Evolutionary conservation across 2,113 vertebrate genomes (phyloP).

Genomic region (Neotoma lepida): DNA sequence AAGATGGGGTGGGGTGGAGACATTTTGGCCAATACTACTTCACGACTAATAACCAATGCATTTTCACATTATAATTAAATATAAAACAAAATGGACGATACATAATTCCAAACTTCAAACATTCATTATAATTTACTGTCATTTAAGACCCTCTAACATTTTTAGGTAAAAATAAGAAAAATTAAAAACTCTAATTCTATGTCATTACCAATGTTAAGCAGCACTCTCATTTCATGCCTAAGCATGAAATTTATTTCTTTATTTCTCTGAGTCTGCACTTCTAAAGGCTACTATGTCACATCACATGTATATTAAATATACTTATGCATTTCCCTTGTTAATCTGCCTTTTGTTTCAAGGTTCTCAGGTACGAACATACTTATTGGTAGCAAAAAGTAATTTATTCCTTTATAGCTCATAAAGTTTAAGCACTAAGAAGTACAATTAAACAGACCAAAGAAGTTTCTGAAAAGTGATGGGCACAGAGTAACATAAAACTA

Average conservation of each 20-base stretch:
- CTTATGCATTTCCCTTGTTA: background rate
- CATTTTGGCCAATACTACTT: background rate
- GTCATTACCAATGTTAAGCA: background rate
- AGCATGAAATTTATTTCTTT: background rate
- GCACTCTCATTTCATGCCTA: background rate
- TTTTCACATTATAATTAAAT: conserved; percentile 1
- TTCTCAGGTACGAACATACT: background rate
- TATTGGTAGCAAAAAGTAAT: background rate
- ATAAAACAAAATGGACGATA: background rate
- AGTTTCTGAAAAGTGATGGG: background rate
- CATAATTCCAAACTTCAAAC: background rate
- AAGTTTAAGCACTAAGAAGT: conserved; percentile 13
- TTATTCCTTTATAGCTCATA: background rate
- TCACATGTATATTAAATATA: background rate
- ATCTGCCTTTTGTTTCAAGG: background rate
- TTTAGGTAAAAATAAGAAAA: conserved; percentile 18
- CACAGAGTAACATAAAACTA: background rate
- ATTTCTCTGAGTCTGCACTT: background rate
- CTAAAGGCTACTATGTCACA: background rate
- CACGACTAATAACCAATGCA: background rate
- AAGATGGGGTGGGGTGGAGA: background rate
- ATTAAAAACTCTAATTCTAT: background rate
- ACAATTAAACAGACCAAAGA: background rate
- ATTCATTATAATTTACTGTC: background rate
- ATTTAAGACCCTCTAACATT: background rate